Evolutionary conservation across 2,797 vertebrate genomes (phyloP), one percentile per base, ranked within the genome.

Genomic region (Cyclopterus lumpus): DNA sequence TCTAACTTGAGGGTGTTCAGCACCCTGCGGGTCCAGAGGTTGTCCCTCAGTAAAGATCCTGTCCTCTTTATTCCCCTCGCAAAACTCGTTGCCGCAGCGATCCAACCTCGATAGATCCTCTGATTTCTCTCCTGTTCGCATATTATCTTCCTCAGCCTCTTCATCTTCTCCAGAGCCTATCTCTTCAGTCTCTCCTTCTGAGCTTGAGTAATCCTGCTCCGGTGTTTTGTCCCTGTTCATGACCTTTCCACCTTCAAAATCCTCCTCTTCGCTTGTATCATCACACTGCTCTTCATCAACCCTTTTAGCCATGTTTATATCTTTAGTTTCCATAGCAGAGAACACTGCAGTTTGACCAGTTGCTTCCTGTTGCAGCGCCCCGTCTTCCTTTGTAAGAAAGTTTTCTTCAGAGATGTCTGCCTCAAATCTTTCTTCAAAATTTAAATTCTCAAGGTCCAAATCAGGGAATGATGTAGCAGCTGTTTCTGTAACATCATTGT

Each of bases 371-470:
- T 84, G 69, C 75, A 75, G 28, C 73, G 69, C 5, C 22, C 67
- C 73, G 9, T 90, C 84, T 67, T 83, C 75, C 40, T 83, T 76
- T 79, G 73, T 79, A 48, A 16, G 24, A 38, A 53, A 4, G 2
- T 49, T 80, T 75, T 83, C 69, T 22, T 48, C 9, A 55, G 46
- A 65, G 5, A 28, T 32, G 20, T 81, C 67, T 34, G 73, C 62
- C 30, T 82, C 83, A 46, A 36, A 48, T 22, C 30, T 79, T 68
- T 89, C 89, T 24, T 88, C 83, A 67, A 86, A 89, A 71, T 79
- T 32, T 7, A 93, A 72, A 74, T 75, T 78, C 55, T 93, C 93
- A 90, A 94, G 93, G 73, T 93, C 91, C 82, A 92, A 73, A 54
- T 90, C 89, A 5, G 65, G n/a, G 9, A 90, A 89, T 0, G 82